phyloP scores from a whole-genome alignment of 2,113 vertebrate genomes.

The Podocnemis expansa region DNA sequence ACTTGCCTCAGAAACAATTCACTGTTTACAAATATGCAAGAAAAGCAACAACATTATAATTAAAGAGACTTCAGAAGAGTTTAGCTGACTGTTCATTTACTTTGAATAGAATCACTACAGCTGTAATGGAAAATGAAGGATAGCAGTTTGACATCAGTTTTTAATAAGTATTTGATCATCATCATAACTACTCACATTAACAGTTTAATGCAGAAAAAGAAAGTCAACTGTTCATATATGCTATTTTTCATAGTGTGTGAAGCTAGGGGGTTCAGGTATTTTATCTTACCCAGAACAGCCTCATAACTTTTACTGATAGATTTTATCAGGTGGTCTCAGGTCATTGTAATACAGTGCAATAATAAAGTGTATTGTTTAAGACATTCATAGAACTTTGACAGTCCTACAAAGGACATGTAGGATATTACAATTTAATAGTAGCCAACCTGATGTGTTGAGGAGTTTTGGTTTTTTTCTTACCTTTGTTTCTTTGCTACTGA shows the following conservation, averaged over 20 bases:
- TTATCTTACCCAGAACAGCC: not conserved
- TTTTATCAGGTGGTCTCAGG: not conserved
- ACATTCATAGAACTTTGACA: not conserved
- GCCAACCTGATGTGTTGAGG: not conserved
- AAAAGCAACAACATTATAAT: conserved; percentile 34
- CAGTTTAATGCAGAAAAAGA: not conserved
- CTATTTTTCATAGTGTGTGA: not conserved
- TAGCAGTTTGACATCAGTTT: not conserved
- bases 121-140: not conserved
- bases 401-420: not conserved
- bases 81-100: not conserved
- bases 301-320: not conserved
- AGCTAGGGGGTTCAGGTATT: not conserved
- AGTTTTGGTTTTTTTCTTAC: not conserved
- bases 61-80: not conserved
- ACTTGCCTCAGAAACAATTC: conserved; percentile 14
- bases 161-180: not conserved
- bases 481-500: not conserved
- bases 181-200: not conserved
- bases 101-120: not conserved
- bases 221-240: not conserved
- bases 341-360: not conserved
- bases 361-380: not conserved
- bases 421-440: not conserved
- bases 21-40: conserved; percentile 11